Evolutionary conservation across 2,888 invertebrate species (phyloP).

Genomic region (Platycheirus albimanus): DNA sequence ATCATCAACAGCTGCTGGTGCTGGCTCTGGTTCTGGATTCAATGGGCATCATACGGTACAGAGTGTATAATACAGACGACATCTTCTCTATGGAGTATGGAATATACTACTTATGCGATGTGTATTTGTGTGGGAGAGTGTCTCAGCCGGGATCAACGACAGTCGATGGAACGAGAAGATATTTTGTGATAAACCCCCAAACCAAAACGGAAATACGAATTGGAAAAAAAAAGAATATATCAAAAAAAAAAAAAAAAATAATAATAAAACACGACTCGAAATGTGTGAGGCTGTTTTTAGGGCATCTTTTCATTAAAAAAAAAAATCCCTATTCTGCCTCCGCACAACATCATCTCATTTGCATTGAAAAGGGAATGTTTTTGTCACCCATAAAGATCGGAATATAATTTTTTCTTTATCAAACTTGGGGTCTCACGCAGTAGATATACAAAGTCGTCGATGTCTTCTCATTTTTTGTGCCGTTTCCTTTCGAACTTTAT

Average conservation of each 20-base stretch:
- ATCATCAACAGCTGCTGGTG: conserved; percentile 72
- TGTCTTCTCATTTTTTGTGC: conserved; percentile 9
- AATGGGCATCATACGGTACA: too few relatives aligned
- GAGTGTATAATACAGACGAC: too few relatives aligned
- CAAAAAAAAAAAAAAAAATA: conserved; percentile 11
- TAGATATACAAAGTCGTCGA: conserved; percentile 15
- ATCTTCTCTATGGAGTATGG: too few relatives aligned
- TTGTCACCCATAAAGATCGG: conserved; percentile 73
- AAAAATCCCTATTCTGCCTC: conserved; percentile 56
- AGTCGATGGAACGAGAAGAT: conserved; percentile 55
- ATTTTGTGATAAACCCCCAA: conserved; percentile 68
- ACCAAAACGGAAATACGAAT: conserved; percentile 70
- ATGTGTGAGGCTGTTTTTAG: conserved; percentile 70
- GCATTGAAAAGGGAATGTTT: conserved; percentile 74
- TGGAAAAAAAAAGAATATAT: conserved; percentile 35
- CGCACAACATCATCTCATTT: conserved; percentile 64
- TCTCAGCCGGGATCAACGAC: conserved; percentile 58
- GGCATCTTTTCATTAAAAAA: conserved; percentile 60
- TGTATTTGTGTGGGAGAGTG: conserved; percentile 35
- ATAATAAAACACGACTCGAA: conserved; percentile 31
- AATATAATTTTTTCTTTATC: conserved; percentile 18
- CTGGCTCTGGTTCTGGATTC: too few relatives aligned
- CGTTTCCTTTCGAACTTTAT: conserved; percentile 64
- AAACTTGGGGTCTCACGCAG: conserved; percentile 54
- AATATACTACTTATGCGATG: too few relatives aligned